These are phyloP conservation scores for Pseudocheirus occidentalis DNA, from an alignment of 2,797 vertebrate genomes.

Conservation along the genomic window DNA sequence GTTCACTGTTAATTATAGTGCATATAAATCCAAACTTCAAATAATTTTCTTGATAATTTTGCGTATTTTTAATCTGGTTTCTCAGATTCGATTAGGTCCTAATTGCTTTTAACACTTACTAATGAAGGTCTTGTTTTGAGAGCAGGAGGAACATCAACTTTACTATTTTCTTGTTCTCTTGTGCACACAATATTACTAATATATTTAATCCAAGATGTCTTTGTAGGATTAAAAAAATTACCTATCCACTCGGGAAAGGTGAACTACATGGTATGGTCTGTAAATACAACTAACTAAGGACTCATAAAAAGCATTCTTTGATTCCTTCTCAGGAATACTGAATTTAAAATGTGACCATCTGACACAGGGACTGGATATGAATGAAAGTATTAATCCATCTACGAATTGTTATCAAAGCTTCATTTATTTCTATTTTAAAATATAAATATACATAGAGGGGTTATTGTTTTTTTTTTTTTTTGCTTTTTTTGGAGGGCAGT, in stretches of 20 bases:
- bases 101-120: slow-evolving; percentile 39
- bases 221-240: slow-evolving; percentile 55
- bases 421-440: background rate
- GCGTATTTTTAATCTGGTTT: slow-evolving; percentile 41
- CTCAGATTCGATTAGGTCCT: slow-evolving; percentile 28
- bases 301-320: background rate
- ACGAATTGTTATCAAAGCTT: background rate
- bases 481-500: too few species aligned
- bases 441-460: background rate
- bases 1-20: slow-evolving; percentile 41
- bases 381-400: background rate
- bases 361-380: background rate
- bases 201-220: slow-evolving; percentile 42
- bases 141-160: slow-evolving; percentile 44
- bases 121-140: slow-evolving; percentile 23
- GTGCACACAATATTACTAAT: slow-evolving; percentile 14
- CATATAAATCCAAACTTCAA: slow-evolving; percentile 54
- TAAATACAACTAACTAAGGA: background rate
- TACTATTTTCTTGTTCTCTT: slow-evolving; percentile 51
- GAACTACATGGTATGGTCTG: slow-evolving; percentile 35
- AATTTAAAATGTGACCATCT: background rate
- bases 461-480: too few species aligned
- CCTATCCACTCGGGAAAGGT: slow-evolving; percentile 34
- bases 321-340: background rate
- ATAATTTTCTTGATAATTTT: slow-evolving; percentile 35